Evolutionary conservation across 2,797 vertebrate genomes (phyloP).

Genomic region (Eremophila alpestris): DNA sequence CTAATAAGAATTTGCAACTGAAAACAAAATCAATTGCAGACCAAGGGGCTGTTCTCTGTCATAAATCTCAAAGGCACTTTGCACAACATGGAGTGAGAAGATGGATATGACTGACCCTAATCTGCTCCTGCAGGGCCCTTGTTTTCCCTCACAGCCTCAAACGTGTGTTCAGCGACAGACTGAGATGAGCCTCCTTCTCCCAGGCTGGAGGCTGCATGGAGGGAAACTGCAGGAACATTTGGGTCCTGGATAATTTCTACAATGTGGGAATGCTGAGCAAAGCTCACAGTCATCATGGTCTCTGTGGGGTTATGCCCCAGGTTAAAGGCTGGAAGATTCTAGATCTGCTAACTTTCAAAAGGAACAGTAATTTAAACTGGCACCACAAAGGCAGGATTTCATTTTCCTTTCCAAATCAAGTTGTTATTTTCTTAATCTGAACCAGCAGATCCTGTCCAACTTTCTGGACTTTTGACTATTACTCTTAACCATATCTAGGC

Average conservation of each 20-base stretch:
- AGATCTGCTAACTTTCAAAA: background rate
- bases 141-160: background rate
- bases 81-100: background rate
- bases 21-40: background rate
- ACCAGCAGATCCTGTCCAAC: background rate
- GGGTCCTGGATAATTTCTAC: background rate
- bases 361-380: background rate
- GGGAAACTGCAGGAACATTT: background rate
- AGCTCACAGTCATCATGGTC: background rate
- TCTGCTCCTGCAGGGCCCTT: background rate
- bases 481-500: background rate
- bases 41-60: background rate
- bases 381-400: background rate
- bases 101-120: background rate
- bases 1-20: background rate
- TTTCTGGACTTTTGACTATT: background rate
- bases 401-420: background rate
- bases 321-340: background rate
- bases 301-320: accelerated
- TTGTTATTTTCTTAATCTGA: background rate
- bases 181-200: background rate
- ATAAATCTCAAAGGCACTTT: background rate
- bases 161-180: background rate
- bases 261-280: background rate
- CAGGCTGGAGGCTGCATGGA: background rate